These are phyloP conservation scores for Spinibarbus caldwelli DNA, from an alignment of 2,797 vertebrate genomes.

Conservation along the genomic window DNA sequence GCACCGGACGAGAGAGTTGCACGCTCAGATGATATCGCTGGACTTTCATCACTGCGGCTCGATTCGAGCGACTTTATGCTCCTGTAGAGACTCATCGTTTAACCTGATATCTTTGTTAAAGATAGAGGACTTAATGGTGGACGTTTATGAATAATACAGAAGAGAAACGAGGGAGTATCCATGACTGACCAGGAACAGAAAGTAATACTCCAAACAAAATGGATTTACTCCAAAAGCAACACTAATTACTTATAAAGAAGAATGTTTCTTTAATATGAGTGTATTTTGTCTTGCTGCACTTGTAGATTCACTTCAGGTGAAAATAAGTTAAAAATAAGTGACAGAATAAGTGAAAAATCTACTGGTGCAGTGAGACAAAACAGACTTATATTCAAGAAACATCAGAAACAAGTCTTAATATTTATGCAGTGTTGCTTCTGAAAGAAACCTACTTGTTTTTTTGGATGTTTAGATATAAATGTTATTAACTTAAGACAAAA, in stretches of 20 bases:
- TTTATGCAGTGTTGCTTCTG: not conserved
- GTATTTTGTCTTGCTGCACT: not conserved
- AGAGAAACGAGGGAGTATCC: slow-evolving; percentile 4
- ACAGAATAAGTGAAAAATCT: not conserved
- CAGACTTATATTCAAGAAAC: not conserved
- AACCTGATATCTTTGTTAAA: slow-evolving; percentile 65
- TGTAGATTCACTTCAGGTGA: not conserved
- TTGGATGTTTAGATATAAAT: not conserved
- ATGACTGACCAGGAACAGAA: slow-evolving; percentile 41
- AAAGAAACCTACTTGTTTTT: not conserved
- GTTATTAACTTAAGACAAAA: not conserved
- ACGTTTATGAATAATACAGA: not conserved
- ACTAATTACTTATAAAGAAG: not conserved
- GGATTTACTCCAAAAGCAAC: not conserved
- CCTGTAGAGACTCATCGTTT: slow-evolving; percentile 55
- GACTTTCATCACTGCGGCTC: slow-evolving; percentile 69
- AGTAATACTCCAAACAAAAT: not conserved
- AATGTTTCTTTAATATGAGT: not conserved
- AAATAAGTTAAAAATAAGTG: not conserved
- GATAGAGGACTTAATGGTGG: not conserved
- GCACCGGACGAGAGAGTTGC: slow-evolving; percentile 61
- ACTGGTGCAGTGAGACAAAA: not conserved
- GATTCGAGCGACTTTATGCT: slow-evolving; percentile 54
- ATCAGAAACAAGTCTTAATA: not conserved
- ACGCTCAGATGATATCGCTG: slow-evolving; percentile 73